Evolutionary conservation across 2,797 vertebrate species (phyloP), one percentile per base, ranked within the genome.

Genomic region (Notoglanidium macrostoma): DNA sequence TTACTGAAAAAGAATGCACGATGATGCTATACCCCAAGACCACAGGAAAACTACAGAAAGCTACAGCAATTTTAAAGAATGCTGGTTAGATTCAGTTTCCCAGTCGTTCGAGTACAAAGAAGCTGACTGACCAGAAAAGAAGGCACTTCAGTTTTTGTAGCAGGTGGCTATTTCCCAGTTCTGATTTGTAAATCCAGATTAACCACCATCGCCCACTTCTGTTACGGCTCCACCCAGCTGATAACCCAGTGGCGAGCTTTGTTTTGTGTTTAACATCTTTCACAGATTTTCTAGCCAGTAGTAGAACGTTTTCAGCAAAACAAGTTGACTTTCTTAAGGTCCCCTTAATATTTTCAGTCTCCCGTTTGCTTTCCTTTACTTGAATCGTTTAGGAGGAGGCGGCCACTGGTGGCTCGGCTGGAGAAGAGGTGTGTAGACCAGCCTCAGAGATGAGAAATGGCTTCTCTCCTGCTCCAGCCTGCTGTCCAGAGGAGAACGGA

Each of bases 401-500:
- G 90, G 93, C 85, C 40, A 95, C 94, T 9, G 96, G 96, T 80
- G 94, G 94, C 2, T 90, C 94, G 90, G 91, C 92, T 89, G 92
- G 92, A 93, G 96, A 97, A 83, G 95, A 93, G 93, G 90, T 92
- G 90, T 87, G 88, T 87, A 93, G 85, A 65, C 70, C 91, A 0
- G 91, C 87, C 81, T 90, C 93, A 46, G 92, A 90, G 78, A 92
- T 90, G 83, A 91, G 89, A 90, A 93, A 90, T 87, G 92, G 92
- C 91, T 93, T 93, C 84, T 95, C 92, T 57, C 92, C 92, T 90
- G 92, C 89, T 90, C 44, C 87, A 90, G 1, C 92, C 54, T 92
- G 95, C 80, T 85, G 93, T 90, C 91, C 93, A 5, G 98, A 99
- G 90, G 97, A 99, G 91, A 98, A 98, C 0, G 97, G 97, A 0